These are phyloP conservation scores for Adelphocoris suturalis DNA, from an alignment of 2,888 invertebrate genomes.

Conservation along the genomic window DNA sequence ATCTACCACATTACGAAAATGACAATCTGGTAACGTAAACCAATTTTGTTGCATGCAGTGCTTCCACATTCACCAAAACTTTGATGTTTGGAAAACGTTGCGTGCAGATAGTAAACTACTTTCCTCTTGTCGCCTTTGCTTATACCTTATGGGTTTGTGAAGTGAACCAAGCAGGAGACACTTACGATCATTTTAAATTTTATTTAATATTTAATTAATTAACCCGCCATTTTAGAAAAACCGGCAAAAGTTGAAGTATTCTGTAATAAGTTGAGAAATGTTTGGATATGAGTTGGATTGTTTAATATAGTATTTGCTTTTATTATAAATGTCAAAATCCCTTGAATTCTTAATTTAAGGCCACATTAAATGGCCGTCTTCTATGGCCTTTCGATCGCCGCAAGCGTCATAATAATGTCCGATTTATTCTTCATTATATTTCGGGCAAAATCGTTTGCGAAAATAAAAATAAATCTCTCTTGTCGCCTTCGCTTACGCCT, in stretches of 20 bases:
- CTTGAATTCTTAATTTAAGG: too few species aligned
- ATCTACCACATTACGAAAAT: neutral
- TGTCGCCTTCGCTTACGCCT: slow-evolving; percentile 59
- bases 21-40: neutral
- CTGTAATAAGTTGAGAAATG: too few species aligned
- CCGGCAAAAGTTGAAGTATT: too few species aligned
- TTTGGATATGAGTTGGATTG: too few species aligned
- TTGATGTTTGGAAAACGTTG: slow-evolving; percentile 25
- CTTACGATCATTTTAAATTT: neutral
- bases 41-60: neutral
- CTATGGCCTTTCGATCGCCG: too few species aligned
- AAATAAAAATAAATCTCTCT: neutral
- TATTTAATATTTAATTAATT: too few species aligned
- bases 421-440: neutral
- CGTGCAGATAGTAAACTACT: neutral
- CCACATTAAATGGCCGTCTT: too few species aligned
- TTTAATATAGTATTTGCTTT: too few species aligned
- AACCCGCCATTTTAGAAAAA: too few species aligned
- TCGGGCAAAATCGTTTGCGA: slow-evolving; percentile 1
- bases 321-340: too few species aligned
- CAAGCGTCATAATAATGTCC: neutral
- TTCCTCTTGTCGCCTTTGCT: slow-evolving; percentile 58
- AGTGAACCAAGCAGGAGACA: slow-evolving; percentile 57
- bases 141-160: slow-evolving; percentile 37
- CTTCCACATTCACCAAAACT: neutral